A percentile compares a stretch with the other conserved stretches of the same genome.
phyloP scores from a whole-genome alignment of 2,888 invertebrate species.

The Diploptera punctata region DNA sequence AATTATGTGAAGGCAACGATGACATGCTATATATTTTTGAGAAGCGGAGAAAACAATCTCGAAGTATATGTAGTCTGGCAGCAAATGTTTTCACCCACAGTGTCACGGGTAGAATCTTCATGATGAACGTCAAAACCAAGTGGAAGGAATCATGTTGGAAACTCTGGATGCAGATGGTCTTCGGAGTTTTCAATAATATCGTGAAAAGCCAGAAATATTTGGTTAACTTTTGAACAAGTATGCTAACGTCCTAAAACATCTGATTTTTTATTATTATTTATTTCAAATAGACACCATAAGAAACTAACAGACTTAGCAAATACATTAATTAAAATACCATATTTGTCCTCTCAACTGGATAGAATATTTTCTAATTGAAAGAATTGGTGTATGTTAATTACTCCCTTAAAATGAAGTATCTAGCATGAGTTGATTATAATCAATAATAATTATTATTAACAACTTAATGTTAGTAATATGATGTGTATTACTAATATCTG shows the following conservation, averaged over 20 bases:
- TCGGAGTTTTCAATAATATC: neutral
- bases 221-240: neutral
- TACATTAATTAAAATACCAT: neutral
- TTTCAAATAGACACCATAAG: neutral
- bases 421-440: too few relatives aligned
- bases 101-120: neutral
- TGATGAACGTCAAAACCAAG: neutral
- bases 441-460: too few relatives aligned
- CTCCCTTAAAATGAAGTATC: too few relatives aligned
- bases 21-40: too few relatives aligned
- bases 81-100: neutral
- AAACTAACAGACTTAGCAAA: neutral
- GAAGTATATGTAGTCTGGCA: neutral
- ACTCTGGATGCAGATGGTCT: neutral
- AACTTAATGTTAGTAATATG: too few relatives aligned
- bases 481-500: too few relatives aligned
- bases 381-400: too few relatives aligned
- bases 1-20: too few relatives aligned
- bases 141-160: neutral
- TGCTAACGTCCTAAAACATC: neutral
- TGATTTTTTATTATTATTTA: neutral
- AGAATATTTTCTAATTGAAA: too few relatives aligned
- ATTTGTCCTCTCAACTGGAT: too few relatives aligned
- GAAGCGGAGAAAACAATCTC: neutral
- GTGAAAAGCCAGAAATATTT: neutral